Evolutionary conservation across 2,888 invertebrate genomes (phyloP).

Genomic region (Drosophila percnosoma): DNA sequence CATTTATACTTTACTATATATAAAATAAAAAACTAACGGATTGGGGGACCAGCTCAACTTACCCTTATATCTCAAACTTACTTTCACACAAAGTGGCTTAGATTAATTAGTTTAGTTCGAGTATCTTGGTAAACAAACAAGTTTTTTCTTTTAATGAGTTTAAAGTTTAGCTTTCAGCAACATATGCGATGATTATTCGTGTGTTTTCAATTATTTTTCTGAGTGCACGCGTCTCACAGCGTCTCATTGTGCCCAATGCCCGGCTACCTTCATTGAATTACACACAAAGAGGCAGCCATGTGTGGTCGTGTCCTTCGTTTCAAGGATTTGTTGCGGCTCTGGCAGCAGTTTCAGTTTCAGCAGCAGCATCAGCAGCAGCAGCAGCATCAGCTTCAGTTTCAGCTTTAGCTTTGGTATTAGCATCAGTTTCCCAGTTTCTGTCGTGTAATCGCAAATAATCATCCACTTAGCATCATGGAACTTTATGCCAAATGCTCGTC

Average conservation of each 20-base stretch:
- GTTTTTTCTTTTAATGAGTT: no score
- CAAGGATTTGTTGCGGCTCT: constrained; percentile 62
- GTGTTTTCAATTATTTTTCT: background rate
- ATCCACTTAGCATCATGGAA: constrained; percentile 78
- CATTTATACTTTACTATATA: background rate
- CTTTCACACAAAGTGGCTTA: background rate
- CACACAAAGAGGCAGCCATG: constrained; percentile 48
- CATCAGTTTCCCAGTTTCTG: constrained; percentile 30
- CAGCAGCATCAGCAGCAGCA: no score
- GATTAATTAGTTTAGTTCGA: background rate
- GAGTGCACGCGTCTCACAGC: background rate
- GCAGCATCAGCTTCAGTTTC: no score
- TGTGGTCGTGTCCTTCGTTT: constrained; percentile 64
- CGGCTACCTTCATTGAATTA: constrained; percentile 63
- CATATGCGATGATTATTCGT: background rate
- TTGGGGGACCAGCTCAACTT: background rate
- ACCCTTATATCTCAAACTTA: background rate
- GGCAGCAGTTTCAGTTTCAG: background rate
- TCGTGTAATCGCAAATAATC: constrained; percentile 80
- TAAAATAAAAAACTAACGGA: background rate
- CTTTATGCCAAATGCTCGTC: constrained; percentile 67
- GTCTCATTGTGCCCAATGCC: constrained; percentile 1
- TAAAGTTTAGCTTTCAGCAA: no score
- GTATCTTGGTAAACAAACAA: background rate
- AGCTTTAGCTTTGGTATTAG: constrained; percentile 4